Evolutionary conservation across 2,888 invertebrate species (phyloP), one percentile per base, ranked within the genome.

Genomic region (Idaea straminata): DNA sequence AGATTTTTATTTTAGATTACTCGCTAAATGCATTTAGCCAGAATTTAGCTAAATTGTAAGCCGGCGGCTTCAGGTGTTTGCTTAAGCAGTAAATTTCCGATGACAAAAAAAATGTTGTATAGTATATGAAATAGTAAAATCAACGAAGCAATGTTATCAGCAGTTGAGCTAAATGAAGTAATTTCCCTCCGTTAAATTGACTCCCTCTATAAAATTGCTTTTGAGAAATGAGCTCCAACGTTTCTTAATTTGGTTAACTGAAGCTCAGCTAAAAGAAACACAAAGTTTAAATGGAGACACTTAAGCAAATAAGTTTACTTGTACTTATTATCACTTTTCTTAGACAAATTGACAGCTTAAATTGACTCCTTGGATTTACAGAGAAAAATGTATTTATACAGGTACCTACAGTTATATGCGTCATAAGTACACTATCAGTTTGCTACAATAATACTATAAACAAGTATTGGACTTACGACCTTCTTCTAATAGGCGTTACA

Each of bases 131-230:
- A 57, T 25, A 25, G 25, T 25, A 25, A 25, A 2, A 25, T 25
- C 25, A 25, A 25, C 25, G 58, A 7, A 15, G 25, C 59, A 59
- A 59, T 59, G 25, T 59, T 34, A 59, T 59, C 59, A 59, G 13
- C 59, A 61, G 69, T 80, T 77, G 78, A 80, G 80, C 80, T 83
- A 81, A 86, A 85, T 82, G 81, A 84, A 83, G 83, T 83, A 87
- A 86, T 86, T 85, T 87, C 83, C 86, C 78, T 72, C 77, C 78
- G 79, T 82, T 80, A 85, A 86, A 86, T 83, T 83, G 82, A 84
- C 83, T 84, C 79, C 76, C 74, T 78, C 77, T 76, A 76, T 79
- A 76, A 81, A 83, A 84, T 82, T 80, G 77, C 79, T 79, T 80
- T 78, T 72, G 73, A 77, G 79, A 79, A 83, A 83, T 80, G 74